A percentile compares a stretch with the other conserved stretches of the same genome.
Evolutionary conservation across 2,797 vertebrate species (phyloP).

Genomic region (Anomalospiza imberbis): DNA sequence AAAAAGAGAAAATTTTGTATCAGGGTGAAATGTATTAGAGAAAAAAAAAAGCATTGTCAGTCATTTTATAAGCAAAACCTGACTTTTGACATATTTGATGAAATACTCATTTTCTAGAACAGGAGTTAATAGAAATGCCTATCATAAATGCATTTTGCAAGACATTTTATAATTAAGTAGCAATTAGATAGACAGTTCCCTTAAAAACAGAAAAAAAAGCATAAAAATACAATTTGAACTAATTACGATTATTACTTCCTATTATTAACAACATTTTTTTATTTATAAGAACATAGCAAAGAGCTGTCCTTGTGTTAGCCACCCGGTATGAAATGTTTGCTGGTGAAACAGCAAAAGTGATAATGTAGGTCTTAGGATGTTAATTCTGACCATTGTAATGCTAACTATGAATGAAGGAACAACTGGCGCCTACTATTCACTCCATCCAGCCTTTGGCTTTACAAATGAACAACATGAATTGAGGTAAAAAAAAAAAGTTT

Average conservation of each 20-base stretch:
- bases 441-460: conserved; percentile 77
- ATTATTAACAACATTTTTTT: background rate
- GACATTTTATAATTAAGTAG: conserved; percentile 13
- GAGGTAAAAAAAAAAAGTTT: conserved; percentile 70
- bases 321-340: conserved; percentile 57
- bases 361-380: conserved; percentile 77
- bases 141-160: conserved; percentile 9
- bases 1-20: background rate
- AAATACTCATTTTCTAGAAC: conserved; percentile 57
- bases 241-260: background rate
- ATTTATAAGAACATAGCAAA: conserved; percentile 22
- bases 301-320: conserved; percentile 38
- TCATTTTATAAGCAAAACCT: conserved; percentile 59
- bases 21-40: background rate
- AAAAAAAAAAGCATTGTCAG: conserved; percentile 37
- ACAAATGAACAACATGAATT: conserved; percentile 79
- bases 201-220: background rate
- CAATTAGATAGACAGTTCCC: conserved; percentile 1
- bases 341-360: conserved; percentile 71
- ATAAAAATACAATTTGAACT: background rate
- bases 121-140: conserved; percentile 48
- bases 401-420: conserved; percentile 79
- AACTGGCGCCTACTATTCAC: conserved; percentile 79
- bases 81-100: conserved; percentile 22
- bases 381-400: conserved; percentile 86